A percentile compares a stretch with the other conserved stretches of the same genome.
Conservation (phyloP, 1,140 invertebrate species). For the Druon quercuslanigerum region DNA sequence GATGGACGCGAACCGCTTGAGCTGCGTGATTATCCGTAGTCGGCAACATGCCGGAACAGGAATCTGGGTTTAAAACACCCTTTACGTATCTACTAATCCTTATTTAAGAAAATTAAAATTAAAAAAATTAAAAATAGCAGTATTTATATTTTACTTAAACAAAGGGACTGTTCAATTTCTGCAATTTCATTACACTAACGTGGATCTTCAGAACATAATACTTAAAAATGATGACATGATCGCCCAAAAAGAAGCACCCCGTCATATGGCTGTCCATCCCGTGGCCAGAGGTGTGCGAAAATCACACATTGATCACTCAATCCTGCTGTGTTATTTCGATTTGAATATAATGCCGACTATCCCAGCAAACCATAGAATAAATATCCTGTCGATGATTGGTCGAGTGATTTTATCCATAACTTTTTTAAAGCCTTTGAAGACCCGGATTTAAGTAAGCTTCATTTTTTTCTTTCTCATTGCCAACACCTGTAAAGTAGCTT, state of each 20-base stretch:
- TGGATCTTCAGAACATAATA: slow-evolving; percentile 35
- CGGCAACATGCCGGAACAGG: too few species aligned
- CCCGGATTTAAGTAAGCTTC: slow-evolving; percentile 17
- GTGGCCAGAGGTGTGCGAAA: slow-evolving; percentile 50
- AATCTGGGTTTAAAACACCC: too few species aligned
- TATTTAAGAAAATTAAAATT: too few species aligned
- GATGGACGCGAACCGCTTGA: too few species aligned
- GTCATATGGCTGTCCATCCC: slow-evolving; percentile 48
- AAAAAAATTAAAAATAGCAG: too few species aligned
- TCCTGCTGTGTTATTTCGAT: slow-evolving; percentile 36
- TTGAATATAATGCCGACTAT: slow-evolving; percentile 38
- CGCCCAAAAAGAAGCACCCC: slow-evolving; percentile 64
- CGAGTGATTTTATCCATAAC: slow-evolving; percentile 22
- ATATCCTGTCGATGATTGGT: slow-evolving; percentile 15
- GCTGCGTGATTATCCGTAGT: too few species aligned
- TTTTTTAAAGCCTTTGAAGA: slow-evolving; percentile 21
- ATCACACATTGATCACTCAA: slow-evolving; percentile 23
- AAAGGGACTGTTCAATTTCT: neutral
- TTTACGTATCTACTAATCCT: too few species aligned
- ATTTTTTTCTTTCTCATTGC: slow-evolving; percentile 4
- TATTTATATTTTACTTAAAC: too few species aligned
- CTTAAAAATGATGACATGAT: slow-evolving; percentile 52
- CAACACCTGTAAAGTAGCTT: slow-evolving; percentile 25
- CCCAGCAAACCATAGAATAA: slow-evolving; percentile 36
- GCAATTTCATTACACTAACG: slow-evolving; percentile 12